Conservation (phyloP, 2,113 vertebrate species). For the Corythaeola cristata region DNA sequence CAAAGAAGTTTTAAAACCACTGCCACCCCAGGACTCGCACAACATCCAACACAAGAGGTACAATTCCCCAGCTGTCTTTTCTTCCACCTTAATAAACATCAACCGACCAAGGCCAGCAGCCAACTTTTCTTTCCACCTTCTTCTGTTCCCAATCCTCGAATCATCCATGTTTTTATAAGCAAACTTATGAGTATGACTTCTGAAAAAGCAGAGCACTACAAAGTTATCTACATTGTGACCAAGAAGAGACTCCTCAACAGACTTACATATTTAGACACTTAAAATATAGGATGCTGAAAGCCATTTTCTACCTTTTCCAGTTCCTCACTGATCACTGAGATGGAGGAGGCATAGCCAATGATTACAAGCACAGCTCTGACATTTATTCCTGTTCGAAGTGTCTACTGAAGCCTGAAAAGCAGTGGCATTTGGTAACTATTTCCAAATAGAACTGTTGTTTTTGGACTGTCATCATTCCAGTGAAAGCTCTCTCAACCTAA, state of each 20-base stretch:
- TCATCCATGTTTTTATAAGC: not conserved
- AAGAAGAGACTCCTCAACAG: not conserved
- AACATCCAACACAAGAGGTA: not conserved
- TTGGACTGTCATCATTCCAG: not conserved
- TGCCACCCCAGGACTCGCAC: not conserved
- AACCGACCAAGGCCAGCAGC: not conserved
- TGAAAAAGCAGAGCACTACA: not conserved
- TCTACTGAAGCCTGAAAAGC: not conserved
- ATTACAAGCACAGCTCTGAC: slow-evolving; percentile 7
- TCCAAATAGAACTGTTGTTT: slow-evolving; percentile 21
- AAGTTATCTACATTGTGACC: not conserved
- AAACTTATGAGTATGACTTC: not conserved
- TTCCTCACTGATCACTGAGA: not conserved
- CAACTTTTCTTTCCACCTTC: not conserved
- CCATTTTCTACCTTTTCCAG: not conserved
- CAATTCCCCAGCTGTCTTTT: not conserved
- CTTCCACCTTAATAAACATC: not conserved
- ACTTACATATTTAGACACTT: not conserved
- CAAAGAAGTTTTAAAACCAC: not conserved
- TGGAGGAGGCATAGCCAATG: not conserved
- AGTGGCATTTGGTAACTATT: slow-evolving; percentile 20
- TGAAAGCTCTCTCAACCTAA: not conserved
- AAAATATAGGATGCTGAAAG: not conserved
- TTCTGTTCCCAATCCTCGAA: not conserved
- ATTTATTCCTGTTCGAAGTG: slow-evolving; percentile 9